A percentile compares a stretch with the other conserved stretches of the same genome.
Conservation (phyloP, 1,140 invertebrate genomes). For the Anoplolepis gracilipes region DNA sequence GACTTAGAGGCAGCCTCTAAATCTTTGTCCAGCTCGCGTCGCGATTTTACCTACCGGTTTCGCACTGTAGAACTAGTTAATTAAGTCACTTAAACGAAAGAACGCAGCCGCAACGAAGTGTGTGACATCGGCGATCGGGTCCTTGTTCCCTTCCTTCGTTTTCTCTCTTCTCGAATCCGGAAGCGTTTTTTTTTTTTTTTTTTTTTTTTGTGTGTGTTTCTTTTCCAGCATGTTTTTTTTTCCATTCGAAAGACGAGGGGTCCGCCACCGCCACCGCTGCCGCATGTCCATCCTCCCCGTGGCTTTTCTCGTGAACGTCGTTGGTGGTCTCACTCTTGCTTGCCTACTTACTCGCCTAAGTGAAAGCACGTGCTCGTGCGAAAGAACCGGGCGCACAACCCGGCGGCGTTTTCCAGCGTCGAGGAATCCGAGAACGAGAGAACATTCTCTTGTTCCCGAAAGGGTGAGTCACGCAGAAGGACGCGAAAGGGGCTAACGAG, state of each 20-base stretch:
- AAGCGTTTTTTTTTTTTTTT: not conserved
- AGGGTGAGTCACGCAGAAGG: constrained; percentile 18
- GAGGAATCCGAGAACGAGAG: constrained; percentile 22
- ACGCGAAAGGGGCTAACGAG: constrained; percentile 41
- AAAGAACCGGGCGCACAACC: constrained; percentile 12
- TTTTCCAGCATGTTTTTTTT: not conserved
- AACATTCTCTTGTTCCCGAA: constrained; percentile 17
- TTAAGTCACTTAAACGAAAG: constrained; percentile 61
- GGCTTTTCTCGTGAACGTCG: constrained; percentile 39
- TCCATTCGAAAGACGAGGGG: not conserved
- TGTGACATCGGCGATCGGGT: constrained; percentile 48
- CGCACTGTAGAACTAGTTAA: constrained; percentile 53
- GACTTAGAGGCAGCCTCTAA: constrained; percentile 45
- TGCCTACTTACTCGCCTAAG: constrained; percentile 15
- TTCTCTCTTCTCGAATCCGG: not conserved
- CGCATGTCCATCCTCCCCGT: constrained; percentile 22
- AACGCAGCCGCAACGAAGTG: constrained; percentile 49
- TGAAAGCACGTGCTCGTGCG: constrained; percentile 45
- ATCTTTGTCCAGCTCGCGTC: constrained; percentile 47
- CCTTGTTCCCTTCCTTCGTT: not conserved
- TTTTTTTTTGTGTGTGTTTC: too few species aligned
- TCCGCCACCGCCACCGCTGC: constrained; percentile 7
- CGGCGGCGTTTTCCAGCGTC: constrained; percentile 3
- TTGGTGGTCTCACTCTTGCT: constrained; percentile 4
- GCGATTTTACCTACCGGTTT: constrained; percentile 29